phyloP scores from a whole-genome alignment of 2,888 invertebrate genomes.

The Callyntrura sp. region DNA sequence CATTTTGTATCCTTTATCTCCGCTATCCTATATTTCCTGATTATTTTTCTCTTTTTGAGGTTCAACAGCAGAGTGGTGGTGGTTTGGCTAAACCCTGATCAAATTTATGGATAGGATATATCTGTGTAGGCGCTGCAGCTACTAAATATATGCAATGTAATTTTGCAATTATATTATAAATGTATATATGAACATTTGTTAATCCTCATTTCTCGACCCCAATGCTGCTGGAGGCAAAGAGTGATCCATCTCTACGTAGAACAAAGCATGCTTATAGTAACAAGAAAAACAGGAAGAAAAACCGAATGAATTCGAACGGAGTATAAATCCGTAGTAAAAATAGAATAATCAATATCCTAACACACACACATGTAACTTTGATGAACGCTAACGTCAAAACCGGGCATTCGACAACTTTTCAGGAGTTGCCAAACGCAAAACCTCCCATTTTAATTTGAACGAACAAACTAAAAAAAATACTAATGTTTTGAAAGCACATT shows the following conservation, averaged over 20 bases:
- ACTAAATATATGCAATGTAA: too few relatives aligned
- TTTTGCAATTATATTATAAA: too few relatives aligned
- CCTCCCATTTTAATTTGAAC: slow-evolving; percentile 1
- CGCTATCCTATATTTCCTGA: too few relatives aligned
- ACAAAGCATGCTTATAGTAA: neutral
- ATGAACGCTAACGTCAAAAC: neutral
- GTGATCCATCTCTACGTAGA: neutral
- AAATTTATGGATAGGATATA: neutral
- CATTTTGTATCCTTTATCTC: too few relatives aligned
- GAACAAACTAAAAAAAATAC: neutral
- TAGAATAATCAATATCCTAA: slow-evolving; percentile 5
- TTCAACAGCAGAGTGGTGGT: neutral
- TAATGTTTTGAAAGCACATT: slow-evolving; percentile 29
- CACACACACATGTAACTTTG: neutral
- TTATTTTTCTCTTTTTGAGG: slow-evolving; percentile 38
- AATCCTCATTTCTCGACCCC: neutral
- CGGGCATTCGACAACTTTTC: slow-evolving; percentile 17
- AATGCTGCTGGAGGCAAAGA: neutral
- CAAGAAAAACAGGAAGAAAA: neutral
- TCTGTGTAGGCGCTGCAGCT: too few relatives aligned
- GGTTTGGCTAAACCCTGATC: neutral
- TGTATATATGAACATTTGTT: neutral
- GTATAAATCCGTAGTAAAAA: neutral
- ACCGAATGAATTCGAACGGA: neutral
- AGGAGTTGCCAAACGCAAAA: slow-evolving; percentile 4